Base-by-base conservation (phyloP, 2,113 vertebrate species). In the Rhinogobius similis region DNA sequence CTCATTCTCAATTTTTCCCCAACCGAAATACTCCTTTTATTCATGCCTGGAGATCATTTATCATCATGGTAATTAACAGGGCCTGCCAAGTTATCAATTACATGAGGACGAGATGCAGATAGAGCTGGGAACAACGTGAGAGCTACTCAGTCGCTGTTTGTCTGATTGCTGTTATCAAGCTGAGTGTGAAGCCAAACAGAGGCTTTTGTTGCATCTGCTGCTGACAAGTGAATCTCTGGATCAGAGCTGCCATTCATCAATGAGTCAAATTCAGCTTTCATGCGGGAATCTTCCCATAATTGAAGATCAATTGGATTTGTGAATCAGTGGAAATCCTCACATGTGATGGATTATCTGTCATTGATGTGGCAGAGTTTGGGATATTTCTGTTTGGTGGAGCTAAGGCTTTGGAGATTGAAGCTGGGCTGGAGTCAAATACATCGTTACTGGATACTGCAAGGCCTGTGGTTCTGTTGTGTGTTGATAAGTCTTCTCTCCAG, bases 11-110 rank as follows among this genome's bases (percentile, higher is more conserved):
- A 69, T 62, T 70, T n/a, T 48, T 62, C 65, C 48, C n/a, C 50
- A 38, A 83, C 69, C 73, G 56, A 73, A 68, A 79, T 59, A 41
- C 48, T 53, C 65, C 59, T 86, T 80, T 79, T 56, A 53, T 68
- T 67, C 63, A 58, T 63, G 44, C 52, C 75, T 82, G 70, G 58
- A 58, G 67, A 61, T 72, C 4, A 63, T 79, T 83, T 86, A 71
- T 87, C 79, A 76, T 73, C 53, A 32, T 50, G 78, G 69, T 72
- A 62, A 73, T 84, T 56, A 69, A 8, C 20, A 53, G 10, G 65
- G 8, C 55, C 65, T 23, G 71, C 53, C 67, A 72, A 76, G 68
- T 86, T 76, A 87, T 89, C 85, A 79, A 75, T 86, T 81, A 77
- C 70, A 73, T 0, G 50, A 69, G 72, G 68, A 82, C 32, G 66